Base-by-base conservation (phyloP, 2,113 vertebrate species). In the Gymnocephalus cernua region DNA sequence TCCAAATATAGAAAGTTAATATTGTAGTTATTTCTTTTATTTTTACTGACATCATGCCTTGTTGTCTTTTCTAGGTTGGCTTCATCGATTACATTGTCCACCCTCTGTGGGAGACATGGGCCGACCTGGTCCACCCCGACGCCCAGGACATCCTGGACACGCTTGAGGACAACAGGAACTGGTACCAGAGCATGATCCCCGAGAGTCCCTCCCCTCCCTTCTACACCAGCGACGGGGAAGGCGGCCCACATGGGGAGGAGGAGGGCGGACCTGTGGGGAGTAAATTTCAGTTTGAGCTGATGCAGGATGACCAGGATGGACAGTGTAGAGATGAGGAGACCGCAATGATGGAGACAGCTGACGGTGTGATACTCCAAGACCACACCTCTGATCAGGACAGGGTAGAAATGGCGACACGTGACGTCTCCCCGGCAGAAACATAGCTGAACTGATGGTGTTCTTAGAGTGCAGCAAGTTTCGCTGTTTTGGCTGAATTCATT, bases 141-240 rank as follows among this genome's bases (percentile, higher is more conserved):
- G 98, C 98, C 73, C 98, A 99, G 91, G 98, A 99, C 94, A 99
- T 99, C 91, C 94, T 99, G 88, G 98, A 99, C 88, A 99, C 96
- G 0, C 94, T 99, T 79, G 98, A 99, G 94, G 97, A 99, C 90
- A 99, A 99, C 94, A 95, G 98, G 91, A 99, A 99, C 96, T 99
- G 98, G 98, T 99, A 99, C 94, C 98, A 99, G 93, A 97, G 97
- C 92, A 99, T 99, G 97, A 98, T 99, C 86, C 98, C 98, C 32
- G 97, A 98, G 92, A 99, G 98, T 85, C 98, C 98, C 0, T 99
- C 98, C 13, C 98, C 98, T 72, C 97, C 98, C 0, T 95, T 98
- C 87, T 98, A 98, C 3, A 74, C 77, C 62, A 74, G 90, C 1
- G 92, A 93, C 4, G 76, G 82, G 92, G 96, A 91, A 93, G 97